These are phyloP conservation scores for Onychostruthus taczanowskii DNA, from an alignment of 2,113 vertebrate species.

Conservation along the genomic window DNA sequence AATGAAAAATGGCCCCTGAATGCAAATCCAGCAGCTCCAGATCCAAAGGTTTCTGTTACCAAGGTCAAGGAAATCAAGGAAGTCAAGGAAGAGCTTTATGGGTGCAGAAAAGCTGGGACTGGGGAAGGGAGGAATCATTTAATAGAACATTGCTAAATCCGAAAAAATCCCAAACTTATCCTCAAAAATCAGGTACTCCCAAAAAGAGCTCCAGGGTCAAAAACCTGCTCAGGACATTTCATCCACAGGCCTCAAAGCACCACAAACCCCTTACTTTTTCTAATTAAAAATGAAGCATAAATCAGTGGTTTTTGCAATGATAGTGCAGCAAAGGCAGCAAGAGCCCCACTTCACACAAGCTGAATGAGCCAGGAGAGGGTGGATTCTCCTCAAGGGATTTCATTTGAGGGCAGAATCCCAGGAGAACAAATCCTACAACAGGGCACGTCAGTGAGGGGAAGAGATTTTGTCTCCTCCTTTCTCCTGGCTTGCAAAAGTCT, in stretches of 20 bases:
- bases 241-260: neutral
- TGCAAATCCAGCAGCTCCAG: neutral
- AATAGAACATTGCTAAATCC: neutral
- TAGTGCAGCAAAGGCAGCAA: neutral
- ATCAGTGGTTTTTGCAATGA: neutral
- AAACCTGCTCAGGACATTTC: neutral
- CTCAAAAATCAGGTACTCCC: neutral
- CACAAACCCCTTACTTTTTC: neutral
- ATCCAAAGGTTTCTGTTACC: neutral
- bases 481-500: neutral
- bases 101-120: neutral
- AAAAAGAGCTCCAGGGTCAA: neutral
- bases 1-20: neutral
- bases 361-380: neutral
- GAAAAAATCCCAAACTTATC: neutral
- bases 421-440: neutral
- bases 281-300: neutral
- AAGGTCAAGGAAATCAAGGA: neutral
- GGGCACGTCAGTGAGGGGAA: neutral
- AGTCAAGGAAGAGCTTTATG: neutral
- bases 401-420: neutral
- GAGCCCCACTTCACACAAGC: fast-evolving
- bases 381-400: neutral
- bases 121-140: neutral
- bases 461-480: neutral